Base-by-base conservation (phyloP, 1,140 invertebrate species). In the Drosophila kohkoa region DNA sequence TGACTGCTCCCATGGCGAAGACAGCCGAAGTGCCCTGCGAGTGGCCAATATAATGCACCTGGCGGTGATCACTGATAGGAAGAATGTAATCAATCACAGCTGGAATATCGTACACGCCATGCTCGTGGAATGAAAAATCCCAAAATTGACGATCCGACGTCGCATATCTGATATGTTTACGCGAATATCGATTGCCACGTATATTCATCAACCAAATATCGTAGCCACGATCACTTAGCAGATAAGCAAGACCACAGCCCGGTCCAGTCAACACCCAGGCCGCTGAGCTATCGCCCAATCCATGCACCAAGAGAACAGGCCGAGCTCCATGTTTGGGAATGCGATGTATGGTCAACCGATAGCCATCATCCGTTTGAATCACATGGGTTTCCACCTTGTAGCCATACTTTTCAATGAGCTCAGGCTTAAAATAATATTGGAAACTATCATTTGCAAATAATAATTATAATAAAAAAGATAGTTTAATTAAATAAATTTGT, bases 191-290 rank as follows among this genome's bases (percentile, higher is more conserved):
- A 79, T 95, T 96, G 1, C 96, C 96, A 35, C 96, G 92, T 3
- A 94, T 93, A 83, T 97, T 97, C 0, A 95, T 95, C 79, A 97
- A 63, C 96, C 96, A 97, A 0, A 96, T 95, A 77, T 96, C 96
- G 58, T 94, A 96, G 3, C 95, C 95, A 13, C 90, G 88, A 76
- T 97, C 96, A 0, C 95, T 95, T 51, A 97, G 90, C 28, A 95
- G 86, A 72, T 94, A 96, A 4, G 93, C 93, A 16, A 93, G 60
- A 52, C 85, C 90, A 49, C 11, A 59, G 15, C 13, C 82, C 0
- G 95, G 94, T 10, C 94, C 93, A 66, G 93, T 92, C 2, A 94
- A 75, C 4, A 95, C 83, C 90, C 93, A 96, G 70, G 93, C 93
- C 0, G 93, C 92, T 0, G 94, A 93, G 16, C 94, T 94, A 11